These are phyloP conservation scores for Crenichthys baileyi DNA, from an alignment of 2,797 vertebrate genomes.

Conservation along the genomic window DNA sequence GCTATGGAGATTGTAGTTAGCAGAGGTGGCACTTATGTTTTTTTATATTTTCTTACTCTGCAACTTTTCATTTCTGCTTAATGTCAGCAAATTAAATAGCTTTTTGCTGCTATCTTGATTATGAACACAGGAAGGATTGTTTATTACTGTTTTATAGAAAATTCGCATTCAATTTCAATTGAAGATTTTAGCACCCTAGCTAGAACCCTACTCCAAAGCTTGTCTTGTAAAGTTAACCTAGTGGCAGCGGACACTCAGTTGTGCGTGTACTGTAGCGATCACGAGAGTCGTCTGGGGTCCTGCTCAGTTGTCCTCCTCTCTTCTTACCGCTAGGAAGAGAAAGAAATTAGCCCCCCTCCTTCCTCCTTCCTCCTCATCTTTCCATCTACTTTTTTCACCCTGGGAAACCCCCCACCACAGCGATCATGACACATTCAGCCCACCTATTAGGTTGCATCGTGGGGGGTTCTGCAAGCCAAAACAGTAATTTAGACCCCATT, in stretches of 20 bases:
- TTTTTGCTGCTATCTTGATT: neutral
- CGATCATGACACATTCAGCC: conserved; percentile 58
- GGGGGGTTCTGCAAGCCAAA: conserved; percentile 58
- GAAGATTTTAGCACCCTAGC: neutral
- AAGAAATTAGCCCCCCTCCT: conserved; percentile 17
- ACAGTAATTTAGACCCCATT: conserved; percentile 65
- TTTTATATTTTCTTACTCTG: neutral
- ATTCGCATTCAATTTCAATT: neutral
- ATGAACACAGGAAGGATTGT: neutral
- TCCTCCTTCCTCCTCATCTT: conserved; percentile 58
- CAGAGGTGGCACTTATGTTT: neutral
- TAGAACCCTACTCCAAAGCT: neutral
- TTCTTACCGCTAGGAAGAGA: conserved; percentile 23
- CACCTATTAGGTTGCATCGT: conserved; percentile 60
- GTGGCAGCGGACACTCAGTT: conserved; percentile 3
- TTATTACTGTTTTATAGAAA: neutral
- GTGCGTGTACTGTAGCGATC: conserved; percentile 26
- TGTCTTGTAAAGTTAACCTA: conserved; percentile 5
- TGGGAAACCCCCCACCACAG: conserved; percentile 67
- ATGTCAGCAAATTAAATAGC: neutral
- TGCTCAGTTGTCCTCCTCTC: conserved; percentile 4
- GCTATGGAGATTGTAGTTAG: neutral
- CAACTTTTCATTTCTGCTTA: neutral
- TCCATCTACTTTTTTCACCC: conserved; percentile 45
- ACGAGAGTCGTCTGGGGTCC: conserved; percentile 24